phyloP scores from a whole-genome alignment of 2,888 invertebrate species.

The Sinodicranocentrus sp. region DNA sequence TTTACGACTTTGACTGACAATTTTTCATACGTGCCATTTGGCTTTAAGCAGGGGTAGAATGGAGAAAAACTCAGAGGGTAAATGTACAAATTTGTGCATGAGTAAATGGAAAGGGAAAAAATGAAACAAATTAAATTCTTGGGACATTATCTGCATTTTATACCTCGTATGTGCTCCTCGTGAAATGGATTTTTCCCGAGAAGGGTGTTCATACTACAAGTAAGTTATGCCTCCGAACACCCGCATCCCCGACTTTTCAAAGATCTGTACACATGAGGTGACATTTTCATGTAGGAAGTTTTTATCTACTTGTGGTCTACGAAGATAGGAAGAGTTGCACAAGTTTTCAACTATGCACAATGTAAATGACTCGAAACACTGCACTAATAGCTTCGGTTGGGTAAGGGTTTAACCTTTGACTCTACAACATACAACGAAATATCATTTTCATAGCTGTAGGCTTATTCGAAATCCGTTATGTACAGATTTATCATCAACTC shows the following conservation, averaged over 20 bases:
- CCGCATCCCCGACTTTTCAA: too few species aligned
- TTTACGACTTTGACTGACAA: slow-evolving; percentile 63
- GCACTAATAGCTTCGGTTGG: slow-evolving; percentile 34
- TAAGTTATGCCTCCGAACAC: too few species aligned
- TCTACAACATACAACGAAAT: background rate
- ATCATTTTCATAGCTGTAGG: slow-evolving; percentile 33
- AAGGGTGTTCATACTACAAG: too few species aligned
- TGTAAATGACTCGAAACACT: background rate
- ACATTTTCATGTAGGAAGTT: too few species aligned
- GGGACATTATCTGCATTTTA: slow-evolving; percentile 52
- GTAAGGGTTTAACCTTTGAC: slow-evolving; percentile 56
- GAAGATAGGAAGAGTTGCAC: too few species aligned
- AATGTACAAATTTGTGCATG: too few species aligned
- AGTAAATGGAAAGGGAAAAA: slow-evolving; percentile 36
- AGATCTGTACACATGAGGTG: too few species aligned
- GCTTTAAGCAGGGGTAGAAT: slow-evolving; percentile 30
- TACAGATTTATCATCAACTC: slow-evolving; percentile 26
- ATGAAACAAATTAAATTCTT: slow-evolving; percentile 52
- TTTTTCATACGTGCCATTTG: slow-evolving; percentile 61
- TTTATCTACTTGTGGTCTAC: too few species aligned
- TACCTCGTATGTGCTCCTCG: too few species aligned
- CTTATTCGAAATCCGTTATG: slow-evolving; percentile 26
- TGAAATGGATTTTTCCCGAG: too few species aligned
- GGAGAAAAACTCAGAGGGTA: background rate
- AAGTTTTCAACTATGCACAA: too few species aligned